Base-by-base conservation (phyloP, 2,113 vertebrate species). In the Dasyornis broadbenti region DNA sequence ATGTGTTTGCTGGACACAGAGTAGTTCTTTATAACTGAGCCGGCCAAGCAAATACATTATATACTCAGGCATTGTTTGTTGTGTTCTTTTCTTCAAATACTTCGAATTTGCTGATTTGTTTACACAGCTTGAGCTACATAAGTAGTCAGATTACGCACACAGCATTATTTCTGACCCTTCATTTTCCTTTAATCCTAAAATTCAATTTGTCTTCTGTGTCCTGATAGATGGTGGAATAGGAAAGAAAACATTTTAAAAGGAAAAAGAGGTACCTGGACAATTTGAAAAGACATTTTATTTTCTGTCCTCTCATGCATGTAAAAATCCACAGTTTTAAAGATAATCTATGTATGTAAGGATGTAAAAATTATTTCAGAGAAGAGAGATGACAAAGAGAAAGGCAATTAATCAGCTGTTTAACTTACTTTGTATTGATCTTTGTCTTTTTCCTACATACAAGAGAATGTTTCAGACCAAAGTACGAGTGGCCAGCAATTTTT, bases 121-220 rank as follows among this genome's bases (percentile, higher is more conserved):
- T 94, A 91, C 77, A 84, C 86, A 94, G 77, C 63, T 92, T 95
- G 82, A 52, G 52, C 73, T 91, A 70, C 23, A 7, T 24, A 80
- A 94, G 9, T 12, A 2, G 82, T 21, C 40, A 79, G 77, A 75
- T 82, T 79, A 93, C 22, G 13, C 31, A 73, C 50, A 80, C 50
- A 72, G 16, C 13, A 85, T 86, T 94, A 69, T 83, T 93, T 86
- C 79, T 93, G 63, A 79, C 66, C 45, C 61, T 85, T 85, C 18
- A 26, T 50, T 90, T 86, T 35, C 26, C 52, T 89, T 80, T 92
- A 92, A 94, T 92, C 86, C 68, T 72, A 77, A 96, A 82, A 85
- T 90, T 13, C 40, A 44, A 50, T 82, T 90, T 91, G 66, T n/a
- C 59, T 85, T 85, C 23, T 50, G 7, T 50, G 28, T 49, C 49